Evolutionary conservation across 2,888 invertebrate genomes (phyloP).

Genomic region (Cactoblastis cactorum): DNA sequence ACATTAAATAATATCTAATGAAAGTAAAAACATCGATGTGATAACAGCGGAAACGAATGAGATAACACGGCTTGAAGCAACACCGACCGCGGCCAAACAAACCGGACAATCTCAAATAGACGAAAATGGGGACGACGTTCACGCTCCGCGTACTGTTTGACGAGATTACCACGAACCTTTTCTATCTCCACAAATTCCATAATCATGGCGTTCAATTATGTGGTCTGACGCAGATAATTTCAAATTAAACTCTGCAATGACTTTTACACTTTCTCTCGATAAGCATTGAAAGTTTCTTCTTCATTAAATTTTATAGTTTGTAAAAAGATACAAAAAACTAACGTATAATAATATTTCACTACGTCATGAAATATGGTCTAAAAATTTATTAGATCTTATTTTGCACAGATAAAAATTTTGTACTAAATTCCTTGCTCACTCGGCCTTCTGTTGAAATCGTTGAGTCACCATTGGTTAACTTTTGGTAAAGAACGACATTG

Average conservation of each 20-base stretch:
- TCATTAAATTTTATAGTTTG: conserved; percentile 13
- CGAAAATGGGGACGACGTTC: conserved; percentile 36
- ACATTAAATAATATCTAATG: conserved; percentile 14
- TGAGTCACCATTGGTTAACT: conserved; percentile 22
- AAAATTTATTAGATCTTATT: not conserved
- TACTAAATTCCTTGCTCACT: conserved; percentile 19
- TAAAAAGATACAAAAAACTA: conserved; percentile 5
- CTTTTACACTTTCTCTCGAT: conserved; percentile 19
- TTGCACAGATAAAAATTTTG: not conserved
- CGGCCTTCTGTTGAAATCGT: conserved; percentile 21
- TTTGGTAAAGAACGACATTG: conserved; percentile 24
- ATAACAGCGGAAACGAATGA: conserved; percentile 49
- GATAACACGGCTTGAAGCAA: conserved; percentile 48
- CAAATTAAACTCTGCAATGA: conserved; percentile 17
- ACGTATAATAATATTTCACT: not conserved
- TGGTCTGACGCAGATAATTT: conserved; percentile 14
- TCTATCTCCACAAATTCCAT: conserved; percentile 8
- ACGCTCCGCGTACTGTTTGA: conserved; percentile 12
- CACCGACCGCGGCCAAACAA: conserved; percentile 37
- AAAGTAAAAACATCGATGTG: conserved; percentile 32
- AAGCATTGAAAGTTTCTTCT: conserved; percentile 18
- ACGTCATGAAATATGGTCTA: not conserved
- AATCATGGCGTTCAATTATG: conserved; percentile 19
- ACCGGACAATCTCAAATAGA: conserved; percentile 39
- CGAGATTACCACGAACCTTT: conserved; percentile 11